A percentile compares a stretch with the other conserved stretches of the same genome.
Conservation (phyloP, 1,140 invertebrate species). For the Pachyrhynchus sulphureomaculatus region DNA sequence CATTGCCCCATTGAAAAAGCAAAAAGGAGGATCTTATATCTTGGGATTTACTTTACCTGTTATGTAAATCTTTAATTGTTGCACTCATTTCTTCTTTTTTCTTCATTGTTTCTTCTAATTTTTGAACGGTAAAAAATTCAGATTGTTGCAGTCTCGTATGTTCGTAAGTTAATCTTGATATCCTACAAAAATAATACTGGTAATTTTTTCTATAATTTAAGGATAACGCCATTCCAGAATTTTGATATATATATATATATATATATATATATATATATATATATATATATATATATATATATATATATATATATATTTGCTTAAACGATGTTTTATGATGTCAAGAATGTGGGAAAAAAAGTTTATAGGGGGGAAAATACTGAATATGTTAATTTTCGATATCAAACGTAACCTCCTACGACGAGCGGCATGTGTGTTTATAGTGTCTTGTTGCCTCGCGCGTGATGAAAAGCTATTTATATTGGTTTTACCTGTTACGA, state of each 20-base stretch:
- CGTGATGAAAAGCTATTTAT: too few relatives aligned
- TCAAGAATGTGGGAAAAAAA: too few relatives aligned
- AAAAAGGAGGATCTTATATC: too few relatives aligned
- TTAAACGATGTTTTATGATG: not conserved
- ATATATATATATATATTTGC: not conserved
- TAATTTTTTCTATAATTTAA: not conserved
- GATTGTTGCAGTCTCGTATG: slow-evolving; percentile 55
- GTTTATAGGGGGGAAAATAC: too few relatives aligned
- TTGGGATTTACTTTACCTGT: slow-evolving; percentile 21
- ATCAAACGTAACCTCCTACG: too few relatives aligned
- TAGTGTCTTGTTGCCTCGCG: too few relatives aligned
- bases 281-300: not conserved
- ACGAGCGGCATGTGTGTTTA: too few relatives aligned
- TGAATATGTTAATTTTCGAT: too few relatives aligned
- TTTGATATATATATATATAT: not conserved
- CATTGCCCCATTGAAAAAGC: too few relatives aligned
- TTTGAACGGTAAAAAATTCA: slow-evolving; percentile 56
- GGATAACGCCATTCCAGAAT: not conserved
- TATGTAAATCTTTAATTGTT: slow-evolving; percentile 27
- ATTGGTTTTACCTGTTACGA: too few relatives aligned
- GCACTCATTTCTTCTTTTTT: slow-evolving; percentile 26
- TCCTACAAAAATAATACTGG: slow-evolving; percentile 22
- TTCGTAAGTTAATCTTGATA: slow-evolving; percentile 55
- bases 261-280: not conserved
- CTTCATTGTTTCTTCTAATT: slow-evolving; percentile 50